Evolutionary conservation across 2,888 invertebrate species (phyloP).

Genomic region (Drosophila formosana): DNA sequence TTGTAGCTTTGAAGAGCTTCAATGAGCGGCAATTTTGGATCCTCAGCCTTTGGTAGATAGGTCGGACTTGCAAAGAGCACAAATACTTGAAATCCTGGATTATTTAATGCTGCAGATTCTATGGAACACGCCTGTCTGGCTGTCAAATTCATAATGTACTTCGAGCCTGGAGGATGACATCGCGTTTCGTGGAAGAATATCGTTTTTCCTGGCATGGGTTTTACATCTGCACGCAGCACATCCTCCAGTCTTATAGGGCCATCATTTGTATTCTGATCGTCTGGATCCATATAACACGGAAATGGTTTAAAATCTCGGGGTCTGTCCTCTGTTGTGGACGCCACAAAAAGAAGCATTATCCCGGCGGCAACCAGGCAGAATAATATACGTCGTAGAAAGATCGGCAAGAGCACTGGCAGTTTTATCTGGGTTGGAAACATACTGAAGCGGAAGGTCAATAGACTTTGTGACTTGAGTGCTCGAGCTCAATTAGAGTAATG

Average conservation of each 20-base stretch:
- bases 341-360: not conserved
- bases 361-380: not conserved
- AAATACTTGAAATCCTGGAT: slow-evolving; percentile 77
- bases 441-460: not conserved
- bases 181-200: slow-evolving; percentile 83
- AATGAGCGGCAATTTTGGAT: slow-evolving; percentile 42
- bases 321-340: not conserved
- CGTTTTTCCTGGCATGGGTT: slow-evolving; percentile 75
- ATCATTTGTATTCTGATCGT: not conserved
- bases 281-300: slow-evolving; percentile 3
- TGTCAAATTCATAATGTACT: slow-evolving; percentile 55
- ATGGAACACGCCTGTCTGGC: slow-evolving; percentile 82
- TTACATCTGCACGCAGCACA: slow-evolving; percentile 66
- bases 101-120: slow-evolving; percentile 81
- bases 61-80: slow-evolving; percentile 79
- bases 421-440: not conserved
- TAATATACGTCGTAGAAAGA: not conserved
- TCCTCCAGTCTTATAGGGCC: slow-evolving; percentile 57
- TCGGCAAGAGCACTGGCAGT: not conserved
- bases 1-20: slow-evolving; percentile 73
- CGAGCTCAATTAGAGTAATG: not conserved
- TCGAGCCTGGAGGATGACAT: not conserved
- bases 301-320: not conserved
- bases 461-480: not conserved
- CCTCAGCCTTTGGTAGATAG: slow-evolving; percentile 20